Conservation (phyloP, 2,888 invertebrate species). For the Mantis religiosa region DNA sequence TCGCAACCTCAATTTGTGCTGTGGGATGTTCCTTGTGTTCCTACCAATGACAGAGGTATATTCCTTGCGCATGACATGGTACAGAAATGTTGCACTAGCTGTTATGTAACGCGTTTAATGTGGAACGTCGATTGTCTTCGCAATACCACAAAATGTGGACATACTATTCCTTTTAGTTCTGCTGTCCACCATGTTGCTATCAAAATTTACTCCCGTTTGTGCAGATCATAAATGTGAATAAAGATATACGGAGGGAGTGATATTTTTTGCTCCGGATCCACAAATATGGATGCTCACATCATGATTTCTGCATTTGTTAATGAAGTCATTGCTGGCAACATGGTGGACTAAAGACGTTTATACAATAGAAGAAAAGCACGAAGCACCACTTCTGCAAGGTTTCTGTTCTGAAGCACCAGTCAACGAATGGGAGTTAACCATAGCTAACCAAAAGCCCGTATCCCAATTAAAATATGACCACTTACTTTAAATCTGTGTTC, state of each 20-base stretch:
- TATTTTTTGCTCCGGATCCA: too few relatives aligned
- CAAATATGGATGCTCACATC: too few relatives aligned
- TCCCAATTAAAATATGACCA: not conserved
- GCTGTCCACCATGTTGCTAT: not conserved
- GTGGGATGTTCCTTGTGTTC: not conserved
- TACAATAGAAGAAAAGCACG: not conserved
- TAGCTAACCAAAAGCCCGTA: not conserved
- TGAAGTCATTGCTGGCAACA: not conserved
- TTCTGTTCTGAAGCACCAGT: not conserved
- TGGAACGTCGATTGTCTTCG: too few relatives aligned
- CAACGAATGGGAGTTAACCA: not conserved
- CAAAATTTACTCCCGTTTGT: too few relatives aligned
- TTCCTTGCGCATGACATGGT: not conserved
- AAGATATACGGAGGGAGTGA: too few relatives aligned
- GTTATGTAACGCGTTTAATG: not conserved
- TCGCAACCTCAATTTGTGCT: too few relatives aligned
- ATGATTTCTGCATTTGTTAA: too few relatives aligned
- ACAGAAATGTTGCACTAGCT: not conserved
- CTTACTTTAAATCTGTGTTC: not conserved
- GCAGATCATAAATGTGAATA: too few relatives aligned
- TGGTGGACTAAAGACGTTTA: not conserved
- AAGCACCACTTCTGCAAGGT: not conserved
- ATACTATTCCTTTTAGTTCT: not conserved
- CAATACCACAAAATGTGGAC: too few relatives aligned
- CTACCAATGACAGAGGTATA: too few relatives aligned